Percentiles rank a stretch among this genome's conserved stretches.
Evolutionary conservation across 2,888 invertebrate species (phyloP).

Genomic region (Azorinus chamasolen): DNA sequence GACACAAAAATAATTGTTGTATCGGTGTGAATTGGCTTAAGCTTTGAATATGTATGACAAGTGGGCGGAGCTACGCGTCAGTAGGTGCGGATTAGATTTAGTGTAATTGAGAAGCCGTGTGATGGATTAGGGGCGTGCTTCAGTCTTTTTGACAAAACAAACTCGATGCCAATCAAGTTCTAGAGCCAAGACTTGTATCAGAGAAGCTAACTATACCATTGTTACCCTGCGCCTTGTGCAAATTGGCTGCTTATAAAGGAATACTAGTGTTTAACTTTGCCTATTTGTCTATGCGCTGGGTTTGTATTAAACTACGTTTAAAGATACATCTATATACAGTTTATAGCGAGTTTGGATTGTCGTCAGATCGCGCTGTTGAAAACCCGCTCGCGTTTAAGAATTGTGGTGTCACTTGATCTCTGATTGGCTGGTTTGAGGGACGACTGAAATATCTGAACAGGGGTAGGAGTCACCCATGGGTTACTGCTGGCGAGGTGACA

Average conservation of each 20-base stretch:
- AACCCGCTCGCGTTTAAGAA: not conserved
- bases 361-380: not conserved
- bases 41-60: constrained; percentile 23
- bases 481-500: not conserved
- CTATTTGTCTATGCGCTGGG: constrained; percentile 25
- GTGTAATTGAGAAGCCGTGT: constrained; percentile 17
- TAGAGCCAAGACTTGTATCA: constrained; percentile 13
- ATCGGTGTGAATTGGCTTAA: no score
- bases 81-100: constrained; percentile 20
- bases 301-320: no score
- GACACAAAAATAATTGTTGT: no score
- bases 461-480: constrained; percentile 34
- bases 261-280: constrained; percentile 13
- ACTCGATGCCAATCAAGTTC: constrained; percentile 46
- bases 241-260: constrained; percentile 17
- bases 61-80: constrained; percentile 23
- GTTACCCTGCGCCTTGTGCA: constrained; percentile 22
- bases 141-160: constrained; percentile 42
- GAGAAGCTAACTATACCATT: constrained; percentile 29
- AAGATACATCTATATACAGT: no score
- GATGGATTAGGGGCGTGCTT: constrained; percentile 33
- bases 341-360: not conserved
- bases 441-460: constrained; percentile 31
- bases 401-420: constrained; percentile 26
- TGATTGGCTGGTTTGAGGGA: constrained; percentile 47